Conservation (phyloP, 2,888 invertebrate genomes). For the Allophyes oxyacanthae region DNA sequence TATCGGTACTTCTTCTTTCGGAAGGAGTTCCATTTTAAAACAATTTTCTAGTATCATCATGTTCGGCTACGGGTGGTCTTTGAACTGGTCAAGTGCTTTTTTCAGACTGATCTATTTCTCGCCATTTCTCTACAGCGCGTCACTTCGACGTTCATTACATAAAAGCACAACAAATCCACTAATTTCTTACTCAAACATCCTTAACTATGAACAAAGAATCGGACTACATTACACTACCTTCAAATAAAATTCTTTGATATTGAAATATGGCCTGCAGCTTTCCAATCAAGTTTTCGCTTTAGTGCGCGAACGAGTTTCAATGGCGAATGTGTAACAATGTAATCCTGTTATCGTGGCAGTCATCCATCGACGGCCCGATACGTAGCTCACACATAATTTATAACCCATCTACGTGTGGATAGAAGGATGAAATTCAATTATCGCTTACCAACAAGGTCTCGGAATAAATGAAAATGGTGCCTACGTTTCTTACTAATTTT, state of each 20-base stretch:
- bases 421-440: conserved; percentile 43
- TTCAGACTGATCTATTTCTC: too few species aligned
- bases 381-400: conserved; percentile 40
- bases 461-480: conserved; percentile 11
- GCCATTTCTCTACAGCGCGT: too few species aligned
- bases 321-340: conserved; percentile 41
- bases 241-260: conserved; percentile 14
- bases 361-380: conserved; percentile 32
- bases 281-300: conserved; percentile 47
- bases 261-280: conserved; percentile 31
- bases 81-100: too few species aligned
- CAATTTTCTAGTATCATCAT: too few species aligned
- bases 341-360: conserved; percentile 43
- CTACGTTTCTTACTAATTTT: too few species aligned
- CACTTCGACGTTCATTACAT: not conserved
- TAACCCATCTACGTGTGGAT: conserved; percentile 25
- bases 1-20: too few species aligned
- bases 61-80: too few species aligned
- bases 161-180: not conserved
- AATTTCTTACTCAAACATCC: not conserved
- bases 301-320: conserved; percentile 32
- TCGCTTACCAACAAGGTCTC: conserved; percentile 16
- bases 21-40: too few species aligned
- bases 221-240: not conserved
- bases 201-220: not conserved